Percentiles rank a stretch among this genome's conserved stretches.
Evolutionary conservation across 1,140 invertebrate genomes (phyloP).

Genomic region (Oscheius sp.): DNA sequence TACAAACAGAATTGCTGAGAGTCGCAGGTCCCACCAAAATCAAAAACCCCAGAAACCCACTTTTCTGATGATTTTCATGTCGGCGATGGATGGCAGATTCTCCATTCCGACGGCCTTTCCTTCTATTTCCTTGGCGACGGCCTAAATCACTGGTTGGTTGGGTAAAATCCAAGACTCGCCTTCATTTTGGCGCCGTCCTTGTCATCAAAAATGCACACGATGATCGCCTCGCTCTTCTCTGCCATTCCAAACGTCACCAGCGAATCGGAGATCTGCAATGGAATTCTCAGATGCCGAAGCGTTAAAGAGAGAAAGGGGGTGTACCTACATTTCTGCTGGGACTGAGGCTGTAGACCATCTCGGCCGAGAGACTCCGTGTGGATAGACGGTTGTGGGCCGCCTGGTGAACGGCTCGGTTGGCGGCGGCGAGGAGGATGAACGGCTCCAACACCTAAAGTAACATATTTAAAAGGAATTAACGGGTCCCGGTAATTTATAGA

Average conservation of each 20-base stretch:
- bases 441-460: slow-evolving; percentile 51
- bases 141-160: neutral
- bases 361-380: slow-evolving; percentile 51
- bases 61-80: slow-evolving; percentile 15
- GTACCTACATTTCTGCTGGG: slow-evolving; percentile 51
- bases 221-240: slow-evolving; percentile 38
- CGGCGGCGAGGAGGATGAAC: slow-evolving; percentile 54
- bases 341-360: slow-evolving; percentile 55
- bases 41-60: neutral
- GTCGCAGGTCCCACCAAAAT: neutral
- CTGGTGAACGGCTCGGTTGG: slow-evolving; percentile 56
- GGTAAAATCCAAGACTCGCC: neutral
- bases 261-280: slow-evolving; percentile 49
- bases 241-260: slow-evolving; percentile 51
- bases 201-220: slow-evolving; percentile 53
- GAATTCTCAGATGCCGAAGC: too few species aligned
- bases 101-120: slow-evolving; percentile 43
- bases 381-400: slow-evolving; percentile 55
- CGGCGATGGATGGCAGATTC: neutral
- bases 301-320: neutral
- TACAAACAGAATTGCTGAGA: too few species aligned
- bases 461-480: slow-evolving; percentile 14
- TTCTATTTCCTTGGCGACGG: slow-evolving; percentile 46
- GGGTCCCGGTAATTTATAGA: neutral
- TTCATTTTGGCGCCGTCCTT: slow-evolving; percentile 47